Base-by-base conservation (phyloP, 1,140 invertebrate species). In the Delia radicum region DNA sequence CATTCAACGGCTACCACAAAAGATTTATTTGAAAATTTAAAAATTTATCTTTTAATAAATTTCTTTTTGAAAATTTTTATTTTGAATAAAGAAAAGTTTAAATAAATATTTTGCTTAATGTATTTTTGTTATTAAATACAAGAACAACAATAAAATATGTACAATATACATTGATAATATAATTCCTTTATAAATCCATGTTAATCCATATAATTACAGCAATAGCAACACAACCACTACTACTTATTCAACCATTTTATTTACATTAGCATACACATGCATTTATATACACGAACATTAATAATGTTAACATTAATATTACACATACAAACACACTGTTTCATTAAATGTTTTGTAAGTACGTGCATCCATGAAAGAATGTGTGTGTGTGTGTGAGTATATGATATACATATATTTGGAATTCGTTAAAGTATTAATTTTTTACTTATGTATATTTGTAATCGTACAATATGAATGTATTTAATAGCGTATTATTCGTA, bases 191-290 rank as follows among this genome's bases (percentile, higher is more conserved):
- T 55, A 55, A 55, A 55, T 55, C 48, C 48, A 10, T 55, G 48
- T 31, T 29, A 28, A 67, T 31, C 63, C 13, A 67, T 31, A n/a
- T 31, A 67, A 28, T 29, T 31, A 67, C 63, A 74, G 21, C 33
- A 26, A 26, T 61, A 65, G 73, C 28, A 26, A 63, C 62, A 18
- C 4, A 2, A 31, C 42, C 31, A 42, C 15, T 42, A 42, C 15
- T 42, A 31, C 63, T 74, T 18, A 24, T 37, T 33, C 63, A 18
- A 63, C 55, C 62, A 62, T 65, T 74, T 37, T 62, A 63, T 62
- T 63, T 74, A 42, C 73, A 24, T 29, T 65, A 74, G 65, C 61
- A 31, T 63, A n/a, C 63, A 24, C 73, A 74, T 15, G 21, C 71
- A 73, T n/a, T n/a, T n/a, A 65, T 21, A 37, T 8, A 42, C 67